Conservation (phyloP, 2,797 vertebrate species). For the Numenius phaeopus region DNA sequence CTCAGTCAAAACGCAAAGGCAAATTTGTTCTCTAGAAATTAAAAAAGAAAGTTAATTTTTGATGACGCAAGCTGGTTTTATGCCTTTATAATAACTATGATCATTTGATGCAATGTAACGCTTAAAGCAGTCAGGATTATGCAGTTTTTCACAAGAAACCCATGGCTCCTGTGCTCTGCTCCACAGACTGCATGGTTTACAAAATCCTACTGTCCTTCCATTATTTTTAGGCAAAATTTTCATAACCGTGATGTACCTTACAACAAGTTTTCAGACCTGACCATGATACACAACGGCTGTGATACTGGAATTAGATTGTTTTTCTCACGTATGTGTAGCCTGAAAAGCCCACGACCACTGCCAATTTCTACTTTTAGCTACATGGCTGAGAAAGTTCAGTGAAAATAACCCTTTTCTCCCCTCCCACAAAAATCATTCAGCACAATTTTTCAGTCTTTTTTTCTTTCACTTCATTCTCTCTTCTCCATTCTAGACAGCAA, state of each 20-base stretch:
- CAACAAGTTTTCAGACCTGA: neutral
- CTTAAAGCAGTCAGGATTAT: neutral
- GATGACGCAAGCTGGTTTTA: neutral
- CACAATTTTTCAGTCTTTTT: neutral
- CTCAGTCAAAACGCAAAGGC: neutral
- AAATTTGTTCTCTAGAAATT: conserved; percentile 7
- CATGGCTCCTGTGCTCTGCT: neutral
- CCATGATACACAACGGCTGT: neutral
- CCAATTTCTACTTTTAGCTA: neutral
- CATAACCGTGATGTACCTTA: neutral
- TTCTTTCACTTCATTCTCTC: neutral
- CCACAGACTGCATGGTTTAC: neutral
- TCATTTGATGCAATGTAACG: neutral
- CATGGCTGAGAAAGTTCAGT: neutral
- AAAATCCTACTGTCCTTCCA: neutral
- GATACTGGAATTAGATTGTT: neutral
- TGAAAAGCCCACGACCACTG: neutral
- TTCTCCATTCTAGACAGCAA: neutral
- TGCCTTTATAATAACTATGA: neutral
- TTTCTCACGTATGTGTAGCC: neutral
- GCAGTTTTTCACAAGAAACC: neutral
- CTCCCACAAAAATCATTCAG: neutral
- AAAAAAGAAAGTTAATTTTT: conserved; percentile 39
- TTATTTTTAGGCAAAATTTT: neutral
- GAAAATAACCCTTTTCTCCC: neutral